Evolutionary conservation across 2,113 vertebrate species (phyloP), one percentile per base, ranked within the genome.

Genomic region (Leucoraja erinaceus): DNA sequence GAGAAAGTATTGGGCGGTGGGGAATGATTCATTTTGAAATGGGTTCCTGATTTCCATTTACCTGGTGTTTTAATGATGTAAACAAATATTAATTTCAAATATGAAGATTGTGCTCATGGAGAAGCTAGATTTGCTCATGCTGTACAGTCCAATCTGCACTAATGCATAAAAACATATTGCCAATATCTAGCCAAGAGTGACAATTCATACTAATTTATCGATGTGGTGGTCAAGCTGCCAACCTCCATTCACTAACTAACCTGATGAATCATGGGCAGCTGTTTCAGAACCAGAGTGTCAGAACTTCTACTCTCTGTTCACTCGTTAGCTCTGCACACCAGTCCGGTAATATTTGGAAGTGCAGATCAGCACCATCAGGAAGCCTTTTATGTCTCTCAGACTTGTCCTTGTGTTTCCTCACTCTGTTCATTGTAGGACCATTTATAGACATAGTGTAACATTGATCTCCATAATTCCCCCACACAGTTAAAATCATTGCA

Each of bases 161-260:
- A 90, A 33, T 5, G n/a, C 25, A 5, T n/a, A 91, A 91, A 91
- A 91, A 91, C 90, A 91, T 70, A 22, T 91, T 66, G 28, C 83
- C 8, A 72, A 33, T 25, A 72, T 91, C 90, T 25, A 70, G 16
- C 63, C 38, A 72, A 72, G 18, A 25, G 20, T 91, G 38, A 66
- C 20, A 6, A 38, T 11, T 47, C 4, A 8, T 14, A 38, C 90
- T 54, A 1, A 91, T 91, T 88, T 47, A 91, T 54, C 54, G 10
- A 14, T 84, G 81, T 22, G 7, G 81, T 91, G 33, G 10, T 28
- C 12, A 12, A 33, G 90, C 33, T 72, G 38, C 68, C 47, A 38
- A 74, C 28, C 28, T 12, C 22, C 47, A 22, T 72, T 66, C 31
- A 70, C 18, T 38, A 31, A 70, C 66, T 22, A 68, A 70, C 66